phyloP scores from a whole-genome alignment of 2,113 vertebrate species.

The Coturnix japonica region DNA sequence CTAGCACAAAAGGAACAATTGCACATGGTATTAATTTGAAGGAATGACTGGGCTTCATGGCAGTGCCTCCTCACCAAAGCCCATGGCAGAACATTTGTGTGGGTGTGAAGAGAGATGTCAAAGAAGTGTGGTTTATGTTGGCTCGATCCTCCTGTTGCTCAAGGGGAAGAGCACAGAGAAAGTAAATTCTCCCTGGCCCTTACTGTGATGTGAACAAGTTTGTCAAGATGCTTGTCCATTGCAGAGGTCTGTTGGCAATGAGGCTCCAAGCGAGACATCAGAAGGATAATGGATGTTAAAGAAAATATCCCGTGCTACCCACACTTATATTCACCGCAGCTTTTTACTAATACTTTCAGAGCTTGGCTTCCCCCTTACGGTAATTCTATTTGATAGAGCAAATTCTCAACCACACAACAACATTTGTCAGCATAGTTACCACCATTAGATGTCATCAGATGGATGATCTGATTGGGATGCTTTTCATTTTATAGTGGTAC shows the following conservation, averaged over 20 bases:
- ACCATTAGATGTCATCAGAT: not conserved
- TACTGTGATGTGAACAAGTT: not conserved
- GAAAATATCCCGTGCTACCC: not conserved
- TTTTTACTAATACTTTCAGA: not conserved
- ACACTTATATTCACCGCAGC: not conserved
- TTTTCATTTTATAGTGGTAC: no score
- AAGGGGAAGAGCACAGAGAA: not conserved
- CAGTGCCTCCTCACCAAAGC: not conserved
- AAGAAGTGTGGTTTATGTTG: not conserved
- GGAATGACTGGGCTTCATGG: not conserved
- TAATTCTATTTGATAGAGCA: not conserved
- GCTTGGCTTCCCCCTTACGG: not conserved
- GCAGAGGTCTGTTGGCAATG: not conserved
- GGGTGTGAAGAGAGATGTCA: not conserved
- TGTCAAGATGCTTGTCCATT: not conserved
- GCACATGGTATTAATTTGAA: not conserved
- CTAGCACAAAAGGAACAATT: no score
- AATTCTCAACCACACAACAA: not conserved
- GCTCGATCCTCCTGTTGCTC: not conserved
- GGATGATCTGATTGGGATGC: no score
- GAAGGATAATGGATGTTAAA: not conserved
- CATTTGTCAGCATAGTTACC: not conserved
- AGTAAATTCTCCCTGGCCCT: not conserved
- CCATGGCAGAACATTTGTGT: rapidly evolving
- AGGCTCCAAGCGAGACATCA: not conserved